Conservation (phyloP, 2,113 vertebrate genomes). For the Lipophrys pholis region DNA sequence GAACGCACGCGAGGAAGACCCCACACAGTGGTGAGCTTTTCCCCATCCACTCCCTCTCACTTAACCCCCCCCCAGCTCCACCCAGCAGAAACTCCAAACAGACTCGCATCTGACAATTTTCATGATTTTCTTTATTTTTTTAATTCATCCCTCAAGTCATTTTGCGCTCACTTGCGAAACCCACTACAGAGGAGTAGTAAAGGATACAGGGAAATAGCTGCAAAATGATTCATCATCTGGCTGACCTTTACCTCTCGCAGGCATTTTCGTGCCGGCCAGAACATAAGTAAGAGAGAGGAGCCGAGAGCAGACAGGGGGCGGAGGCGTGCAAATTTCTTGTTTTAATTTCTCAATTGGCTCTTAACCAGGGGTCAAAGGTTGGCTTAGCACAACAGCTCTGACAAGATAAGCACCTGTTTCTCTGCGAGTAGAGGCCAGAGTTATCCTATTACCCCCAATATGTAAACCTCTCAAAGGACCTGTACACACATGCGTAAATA, state of each 20-base stretch:
- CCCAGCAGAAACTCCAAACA: conserved; percentile 25
- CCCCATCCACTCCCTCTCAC: conserved; percentile 20
- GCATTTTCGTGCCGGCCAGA: conserved; percentile 37
- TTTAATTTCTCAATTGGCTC: conserved; percentile 80
- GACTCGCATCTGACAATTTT: conserved; percentile 8
- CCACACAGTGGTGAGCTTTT: conserved; percentile 63
- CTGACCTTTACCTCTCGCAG: conserved; percentile 80
- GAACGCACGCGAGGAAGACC: conserved; percentile 60
- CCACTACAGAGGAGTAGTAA: conserved; percentile 37
- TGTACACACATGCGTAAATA: conserved; percentile 72
- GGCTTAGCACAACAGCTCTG: conserved; percentile 88
- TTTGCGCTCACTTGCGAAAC: conserved; percentile 29
- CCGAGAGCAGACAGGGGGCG: neutral
- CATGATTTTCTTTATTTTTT: conserved; percentile 32
- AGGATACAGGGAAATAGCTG: conserved; percentile 61
- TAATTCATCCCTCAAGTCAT: conserved; percentile 13
- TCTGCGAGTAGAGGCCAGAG: conserved; percentile 57
- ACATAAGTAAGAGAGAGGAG: conserved; percentile 18
- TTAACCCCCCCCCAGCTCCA: conserved; percentile 17
- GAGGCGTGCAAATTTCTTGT: conserved; percentile 73
- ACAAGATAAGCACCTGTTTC: conserved; percentile 92
- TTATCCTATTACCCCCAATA: conserved; percentile 76
- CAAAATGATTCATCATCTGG: conserved; percentile 83
- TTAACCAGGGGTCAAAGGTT: conserved; percentile 90
- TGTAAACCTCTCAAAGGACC: conserved; percentile 75